Conservation (phyloP, 2,888 invertebrate species). For the Drosophila mulleri region DNA sequence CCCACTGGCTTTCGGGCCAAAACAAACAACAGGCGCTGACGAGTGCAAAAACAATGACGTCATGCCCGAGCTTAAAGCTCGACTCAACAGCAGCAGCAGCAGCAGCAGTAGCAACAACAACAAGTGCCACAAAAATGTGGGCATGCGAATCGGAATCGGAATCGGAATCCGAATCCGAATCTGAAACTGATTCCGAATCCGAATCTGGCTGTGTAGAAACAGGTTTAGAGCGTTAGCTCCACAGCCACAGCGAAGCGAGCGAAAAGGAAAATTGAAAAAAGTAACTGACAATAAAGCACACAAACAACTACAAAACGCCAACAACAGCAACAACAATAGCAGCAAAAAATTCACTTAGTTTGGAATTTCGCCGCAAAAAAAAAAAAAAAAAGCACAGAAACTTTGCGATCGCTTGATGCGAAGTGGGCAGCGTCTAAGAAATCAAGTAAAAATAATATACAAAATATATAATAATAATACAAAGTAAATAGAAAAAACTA, state of each 20-base stretch:
- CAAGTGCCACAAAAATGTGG: slow-evolving; percentile 60
- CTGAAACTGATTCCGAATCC: slow-evolving; percentile 65
- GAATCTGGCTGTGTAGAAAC: slow-evolving; percentile 75
- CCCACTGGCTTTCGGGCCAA: slow-evolving; percentile 59
- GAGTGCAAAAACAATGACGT: slow-evolving; percentile 77
- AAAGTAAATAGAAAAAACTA: slow-evolving; percentile 13
- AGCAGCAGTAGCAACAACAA: slow-evolving; percentile 27
- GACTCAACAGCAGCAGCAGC: slow-evolving; percentile 15
- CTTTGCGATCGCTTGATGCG: slow-evolving; percentile 46
- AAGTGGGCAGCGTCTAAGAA: slow-evolving; percentile 55
- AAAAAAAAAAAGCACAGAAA: slow-evolving; percentile 46
- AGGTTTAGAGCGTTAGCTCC: slow-evolving; percentile 66
- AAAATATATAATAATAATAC: neutral
- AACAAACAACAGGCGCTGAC: slow-evolving; percentile 43
- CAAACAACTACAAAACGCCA: slow-evolving; percentile 12
- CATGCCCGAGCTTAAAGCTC: slow-evolving; percentile 74
- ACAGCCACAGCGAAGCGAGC: slow-evolving; percentile 70
- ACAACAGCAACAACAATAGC: slow-evolving; percentile 17
- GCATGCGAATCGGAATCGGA: slow-evolving; percentile 67
- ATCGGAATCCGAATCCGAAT: slow-evolving; percentile 66
- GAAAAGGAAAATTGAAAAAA: slow-evolving; percentile 77
- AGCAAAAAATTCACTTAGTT: slow-evolving; percentile 75
- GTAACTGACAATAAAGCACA: slow-evolving; percentile 50
- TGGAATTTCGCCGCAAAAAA: slow-evolving; percentile 76
- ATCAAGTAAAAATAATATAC: slow-evolving; percentile 13